These are phyloP conservation scores for Suricata suricatta DNA, from an alignment of 2,113 vertebrate genomes.

Conservation along the genomic window DNA sequence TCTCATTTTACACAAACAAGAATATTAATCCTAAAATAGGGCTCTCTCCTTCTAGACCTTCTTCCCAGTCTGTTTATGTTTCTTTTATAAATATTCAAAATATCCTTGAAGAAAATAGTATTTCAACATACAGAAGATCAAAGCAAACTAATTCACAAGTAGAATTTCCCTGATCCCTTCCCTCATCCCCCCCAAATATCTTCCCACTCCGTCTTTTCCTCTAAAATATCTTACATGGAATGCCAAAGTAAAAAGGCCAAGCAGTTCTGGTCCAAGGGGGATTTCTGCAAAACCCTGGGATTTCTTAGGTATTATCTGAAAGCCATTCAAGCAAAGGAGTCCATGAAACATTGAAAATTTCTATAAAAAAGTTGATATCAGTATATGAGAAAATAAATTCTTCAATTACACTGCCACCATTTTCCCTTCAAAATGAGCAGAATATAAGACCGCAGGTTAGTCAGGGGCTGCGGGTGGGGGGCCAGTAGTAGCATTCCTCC, in stretches of 20 bases:
- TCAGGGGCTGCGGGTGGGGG: rapidly evolving
- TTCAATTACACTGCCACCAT: background rate
- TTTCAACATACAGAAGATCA: slow-evolving; percentile 1
- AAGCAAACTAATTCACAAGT: slow-evolving; percentile 19
- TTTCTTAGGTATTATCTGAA: background rate
- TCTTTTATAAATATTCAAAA: slow-evolving; percentile 23
- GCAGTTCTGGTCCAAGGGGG: background rate
- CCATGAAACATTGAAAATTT: background rate
- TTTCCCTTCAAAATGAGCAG: slow-evolving; percentile 14
- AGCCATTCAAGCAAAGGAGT: background rate
- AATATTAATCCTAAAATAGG: background rate
- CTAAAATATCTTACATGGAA: background rate
- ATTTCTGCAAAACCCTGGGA: background rate
- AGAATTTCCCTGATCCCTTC: background rate
- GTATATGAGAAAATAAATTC: slow-evolving; percentile 15
- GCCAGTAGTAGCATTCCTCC: background rate
- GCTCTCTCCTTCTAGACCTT: background rate
- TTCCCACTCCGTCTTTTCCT: background rate
- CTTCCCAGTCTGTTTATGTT: background rate
- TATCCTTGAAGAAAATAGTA: background rate
- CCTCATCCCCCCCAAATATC: background rate
- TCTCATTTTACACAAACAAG: background rate
- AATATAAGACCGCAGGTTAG: background rate
- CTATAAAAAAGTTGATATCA: background rate
- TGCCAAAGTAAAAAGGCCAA: background rate